Conservation (phyloP, 2,113 vertebrate species). For the Gymnocephalus cernua region DNA sequence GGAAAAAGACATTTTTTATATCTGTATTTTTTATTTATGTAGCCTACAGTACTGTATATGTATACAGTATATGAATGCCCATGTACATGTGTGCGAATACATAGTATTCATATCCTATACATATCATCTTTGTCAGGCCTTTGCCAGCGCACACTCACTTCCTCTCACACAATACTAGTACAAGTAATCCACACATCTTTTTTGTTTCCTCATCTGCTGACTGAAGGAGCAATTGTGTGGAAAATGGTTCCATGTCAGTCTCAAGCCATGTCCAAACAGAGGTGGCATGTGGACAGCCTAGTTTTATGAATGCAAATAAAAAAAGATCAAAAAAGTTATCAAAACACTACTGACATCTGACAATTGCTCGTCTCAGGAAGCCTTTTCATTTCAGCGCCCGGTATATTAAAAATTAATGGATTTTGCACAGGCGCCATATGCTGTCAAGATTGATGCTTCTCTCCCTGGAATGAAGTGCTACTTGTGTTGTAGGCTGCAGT, state of each 20-base stretch:
- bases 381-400: constrained; percentile 83
- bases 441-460: constrained; percentile 84
- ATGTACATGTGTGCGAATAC: neutral
- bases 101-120: neutral
- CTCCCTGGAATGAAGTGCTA: constrained; percentile 81
- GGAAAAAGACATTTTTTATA: neutral
- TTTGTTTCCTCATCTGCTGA: constrained; percentile 45
- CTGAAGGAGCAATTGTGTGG: constrained; percentile 72
- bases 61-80: neutral
- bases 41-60: neutral
- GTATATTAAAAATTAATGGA: constrained; percentile 88
- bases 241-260: constrained; percentile 78
- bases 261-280: constrained; percentile 74
- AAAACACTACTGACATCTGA: constrained; percentile 86
- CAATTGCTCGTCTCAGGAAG: constrained; percentile 85
- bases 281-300: constrained; percentile 72
- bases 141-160: constrained; percentile 11
- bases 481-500: constrained; percentile 73
- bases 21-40: neutral
- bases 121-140: constrained; percentile 22
- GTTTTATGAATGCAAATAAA: constrained; percentile 83
- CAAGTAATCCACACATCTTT: constrained; percentile 33
- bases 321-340: constrained; percentile 84
- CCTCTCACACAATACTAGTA: neutral
- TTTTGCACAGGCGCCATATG: constrained; percentile 83